Conservation (phyloP, 2,113 vertebrate genomes). For the Ammodramus savannarum region DNA sequence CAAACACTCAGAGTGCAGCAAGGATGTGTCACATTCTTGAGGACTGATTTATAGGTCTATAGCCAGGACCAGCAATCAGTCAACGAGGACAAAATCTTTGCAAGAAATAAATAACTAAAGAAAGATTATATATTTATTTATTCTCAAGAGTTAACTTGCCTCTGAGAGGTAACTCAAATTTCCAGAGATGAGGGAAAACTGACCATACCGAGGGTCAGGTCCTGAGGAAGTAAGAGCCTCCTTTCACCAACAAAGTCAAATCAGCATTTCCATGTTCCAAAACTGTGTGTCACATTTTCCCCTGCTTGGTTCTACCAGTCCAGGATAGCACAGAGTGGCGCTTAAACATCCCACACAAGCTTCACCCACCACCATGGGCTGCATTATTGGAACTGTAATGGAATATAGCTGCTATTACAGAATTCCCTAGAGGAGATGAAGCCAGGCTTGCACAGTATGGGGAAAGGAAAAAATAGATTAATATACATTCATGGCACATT, state of each 20-base stretch:
- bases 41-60: neutral
- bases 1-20: neutral
- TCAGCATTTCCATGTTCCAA: neutral
- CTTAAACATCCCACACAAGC: neutral
- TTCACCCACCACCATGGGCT: neutral
- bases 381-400: neutral
- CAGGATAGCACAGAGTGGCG: neutral
- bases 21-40: neutral
- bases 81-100: neutral
- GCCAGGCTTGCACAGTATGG: neutral
- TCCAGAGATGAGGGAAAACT: neutral
- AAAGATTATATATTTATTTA: neutral
- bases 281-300: neutral
- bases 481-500: slow-evolving; percentile 31
- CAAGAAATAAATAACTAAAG: neutral
- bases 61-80: neutral
- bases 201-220: neutral
- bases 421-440: neutral
- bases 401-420: neutral
- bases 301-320: neutral
- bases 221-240: neutral
- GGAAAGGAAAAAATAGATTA: slow-evolving; percentile 1
- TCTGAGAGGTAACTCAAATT: neutral
- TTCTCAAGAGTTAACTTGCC: neutral
- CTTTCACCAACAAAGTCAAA: neutral